A percentile compares a stretch with the other conserved stretches of the same genome.
Conservation (phyloP, 2,888 invertebrate species). For the Xestia ashworthii region DNA sequence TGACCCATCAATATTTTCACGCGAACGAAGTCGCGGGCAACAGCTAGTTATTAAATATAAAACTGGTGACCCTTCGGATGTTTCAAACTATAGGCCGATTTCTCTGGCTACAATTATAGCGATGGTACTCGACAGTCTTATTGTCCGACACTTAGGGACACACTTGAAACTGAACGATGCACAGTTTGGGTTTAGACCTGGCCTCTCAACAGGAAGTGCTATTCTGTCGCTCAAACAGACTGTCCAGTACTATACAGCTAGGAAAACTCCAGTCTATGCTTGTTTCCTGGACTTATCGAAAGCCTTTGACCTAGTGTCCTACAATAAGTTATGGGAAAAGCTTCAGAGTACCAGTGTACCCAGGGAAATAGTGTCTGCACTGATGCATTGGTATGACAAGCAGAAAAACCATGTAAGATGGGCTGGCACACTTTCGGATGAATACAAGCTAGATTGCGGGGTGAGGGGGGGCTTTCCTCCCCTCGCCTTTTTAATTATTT, state of each 20-base stretch:
- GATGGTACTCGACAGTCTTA: slow-evolving; percentile 1
- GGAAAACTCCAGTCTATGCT: slow-evolving; percentile 12
- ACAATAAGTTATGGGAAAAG: no score
- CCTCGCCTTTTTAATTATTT: no score
- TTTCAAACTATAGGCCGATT: not conserved
- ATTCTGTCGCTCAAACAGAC: slow-evolving; percentile 14
- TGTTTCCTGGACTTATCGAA: not conserved
- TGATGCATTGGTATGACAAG: not conserved
- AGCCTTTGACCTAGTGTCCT: not conserved
- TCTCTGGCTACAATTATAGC: not conserved
- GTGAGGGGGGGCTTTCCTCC: no score
- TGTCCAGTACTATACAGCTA: not conserved
- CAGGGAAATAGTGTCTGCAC: not conserved
- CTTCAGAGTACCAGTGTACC: not conserved
- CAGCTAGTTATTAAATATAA: not conserved
- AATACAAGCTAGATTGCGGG: no score
- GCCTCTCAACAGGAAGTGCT: slow-evolving; percentile 10
- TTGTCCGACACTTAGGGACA: not conserved
- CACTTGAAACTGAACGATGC: not conserved
- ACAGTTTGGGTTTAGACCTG: slow-evolving; percentile 7
- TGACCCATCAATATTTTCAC: no score
- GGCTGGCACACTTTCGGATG: not conserved
- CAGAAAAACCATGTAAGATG: not conserved
- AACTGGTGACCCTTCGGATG: not conserved
- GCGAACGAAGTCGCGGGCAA: no score